Conservation (phyloP, 1,140 invertebrate genomes). For the Archivesica marissinica region DNA sequence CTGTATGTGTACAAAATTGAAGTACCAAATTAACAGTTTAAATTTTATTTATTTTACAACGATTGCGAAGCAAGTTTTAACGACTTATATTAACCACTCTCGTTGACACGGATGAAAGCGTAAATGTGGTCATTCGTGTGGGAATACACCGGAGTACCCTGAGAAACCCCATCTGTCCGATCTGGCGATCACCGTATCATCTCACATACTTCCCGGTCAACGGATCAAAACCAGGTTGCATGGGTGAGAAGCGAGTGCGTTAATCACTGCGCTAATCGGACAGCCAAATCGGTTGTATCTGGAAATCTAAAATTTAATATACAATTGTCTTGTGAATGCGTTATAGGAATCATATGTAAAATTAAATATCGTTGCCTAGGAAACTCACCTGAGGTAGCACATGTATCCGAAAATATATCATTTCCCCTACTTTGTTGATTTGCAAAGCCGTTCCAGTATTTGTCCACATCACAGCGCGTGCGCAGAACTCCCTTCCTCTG, state of each 20-base stretch:
- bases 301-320: not conserved
- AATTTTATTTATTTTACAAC: no score
- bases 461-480: conserved; percentile 43
- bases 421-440: not conserved
- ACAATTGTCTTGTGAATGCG: not conserved
- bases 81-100: no score
- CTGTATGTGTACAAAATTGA: no score
- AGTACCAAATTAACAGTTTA: no score
- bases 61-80: no score
- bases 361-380: not conserved
- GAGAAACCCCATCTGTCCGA: no score
- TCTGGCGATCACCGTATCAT: not conserved
- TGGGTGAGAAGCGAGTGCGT: not conserved
- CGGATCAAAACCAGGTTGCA: no score
- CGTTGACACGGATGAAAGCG: no score
- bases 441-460: conserved; percentile 41
- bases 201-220: not conserved
- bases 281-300: not conserved
- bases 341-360: not conserved
- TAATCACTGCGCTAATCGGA: not conserved
- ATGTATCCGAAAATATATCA: conserved; percentile 46
- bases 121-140: no score
- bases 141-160: no score
- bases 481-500: conserved; percentile 53
- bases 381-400: conserved; percentile 31